Percentiles rank a stretch among this genome's conserved stretches.
Evolutionary conservation across 2,888 invertebrate species (phyloP).

Genomic region (Drosophila diplacantha): DNA sequence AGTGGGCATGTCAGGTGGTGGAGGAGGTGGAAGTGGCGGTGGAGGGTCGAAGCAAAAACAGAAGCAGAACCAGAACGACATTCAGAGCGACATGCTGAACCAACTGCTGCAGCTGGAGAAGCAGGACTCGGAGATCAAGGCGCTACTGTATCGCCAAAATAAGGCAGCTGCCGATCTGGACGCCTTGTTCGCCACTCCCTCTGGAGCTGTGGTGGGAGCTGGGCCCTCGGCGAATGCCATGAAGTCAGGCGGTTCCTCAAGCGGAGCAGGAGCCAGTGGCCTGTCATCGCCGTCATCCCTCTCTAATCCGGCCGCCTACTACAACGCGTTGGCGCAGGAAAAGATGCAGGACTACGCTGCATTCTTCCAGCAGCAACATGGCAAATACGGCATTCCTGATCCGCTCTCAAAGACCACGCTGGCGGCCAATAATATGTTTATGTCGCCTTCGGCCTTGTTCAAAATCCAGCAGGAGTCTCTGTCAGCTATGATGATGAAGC

Average conservation of each 20-base stretch:
- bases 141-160: conserved; percentile 75
- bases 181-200: conserved; percentile 74
- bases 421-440: conserved; percentile 87
- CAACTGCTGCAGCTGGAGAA: conserved; percentile 76
- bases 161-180: conserved; percentile 76
- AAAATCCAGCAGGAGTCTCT: conserved; percentile 82
- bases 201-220: conserved; percentile 51
- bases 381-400: conserved; percentile 81
- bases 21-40: conserved; percentile 37
- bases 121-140: conserved; percentile 75
- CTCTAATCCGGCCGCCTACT: conserved; percentile 74
- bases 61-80: conserved; percentile 53
- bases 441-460: conserved; percentile 83
- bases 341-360: conserved; percentile 79
- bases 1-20: conserved; percentile 52
- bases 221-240: conserved; percentile 29
- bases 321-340: conserved; percentile 77
- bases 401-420: conserved; percentile 87
- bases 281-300: conserved; percentile 63
- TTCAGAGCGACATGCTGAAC: conserved; percentile 76
- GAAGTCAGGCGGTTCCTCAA: conserved; percentile 28
- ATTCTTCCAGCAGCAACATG: conserved; percentile 78
- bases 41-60: conserved; percentile 63
- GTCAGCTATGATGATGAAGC: conserved; percentile 80
- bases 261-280: conserved; percentile 46